These are phyloP conservation scores for Phyllopteryx taeniolatus DNA, from an alignment of 2,113 vertebrate genomes.

Conservation along the genomic window DNA sequence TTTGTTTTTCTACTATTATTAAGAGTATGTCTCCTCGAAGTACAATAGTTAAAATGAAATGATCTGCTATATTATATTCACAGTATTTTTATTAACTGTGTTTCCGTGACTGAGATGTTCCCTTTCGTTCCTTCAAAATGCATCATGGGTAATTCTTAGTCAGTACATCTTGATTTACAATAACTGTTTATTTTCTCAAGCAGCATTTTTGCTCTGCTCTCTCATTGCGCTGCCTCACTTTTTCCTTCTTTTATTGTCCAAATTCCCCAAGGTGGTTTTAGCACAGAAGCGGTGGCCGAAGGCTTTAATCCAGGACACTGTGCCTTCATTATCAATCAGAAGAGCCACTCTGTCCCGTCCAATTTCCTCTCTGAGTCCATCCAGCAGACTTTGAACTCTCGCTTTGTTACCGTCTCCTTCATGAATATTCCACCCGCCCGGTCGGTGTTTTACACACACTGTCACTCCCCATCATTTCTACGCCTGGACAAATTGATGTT, in stretches of 20 bases:
- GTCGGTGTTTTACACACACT: constrained; percentile 45
- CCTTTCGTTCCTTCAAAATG: not conserved
- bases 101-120: not conserved
- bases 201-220: constrained; percentile 12
- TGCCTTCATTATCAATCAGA: constrained; percentile 66
- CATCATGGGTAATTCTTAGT: not conserved
- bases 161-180: constrained; percentile 4
- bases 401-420: constrained; percentile 36
- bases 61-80: not conserved
- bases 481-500: constrained; percentile 55
- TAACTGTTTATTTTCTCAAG: constrained; percentile 15
- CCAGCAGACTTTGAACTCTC: constrained; percentile 44
- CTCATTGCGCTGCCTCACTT: constrained; percentile 10
- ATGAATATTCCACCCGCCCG: constrained; percentile 71
- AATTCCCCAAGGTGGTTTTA: constrained; percentile 36
- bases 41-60: too few relatives aligned
- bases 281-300: constrained; percentile 50
- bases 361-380: constrained; percentile 57
- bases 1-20: too few relatives aligned
- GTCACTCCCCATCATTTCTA: constrained; percentile 56
- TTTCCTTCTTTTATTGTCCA: constrained; percentile 28
- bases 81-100: not conserved
- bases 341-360: constrained; percentile 57
- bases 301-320: constrained; percentile 56
- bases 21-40: too few relatives aligned